phyloP scores from a whole-genome alignment of 2,888 invertebrate genomes.

The Amaurobius ferox region DNA sequence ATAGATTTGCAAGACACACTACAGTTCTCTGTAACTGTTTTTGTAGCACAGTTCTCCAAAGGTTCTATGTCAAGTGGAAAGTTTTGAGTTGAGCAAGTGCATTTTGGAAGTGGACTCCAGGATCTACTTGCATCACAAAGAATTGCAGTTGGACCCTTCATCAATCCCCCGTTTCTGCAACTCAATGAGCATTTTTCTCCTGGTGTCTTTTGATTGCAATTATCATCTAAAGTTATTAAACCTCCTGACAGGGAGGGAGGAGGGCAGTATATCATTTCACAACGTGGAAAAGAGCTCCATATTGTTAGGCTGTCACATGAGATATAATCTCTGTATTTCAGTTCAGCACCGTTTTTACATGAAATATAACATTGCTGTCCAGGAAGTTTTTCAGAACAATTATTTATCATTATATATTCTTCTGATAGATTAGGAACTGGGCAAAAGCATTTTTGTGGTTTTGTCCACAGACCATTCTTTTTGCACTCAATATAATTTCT shows the following conservation, averaged over 20 bases:
- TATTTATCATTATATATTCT: neutral
- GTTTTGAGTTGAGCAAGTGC: neutral
- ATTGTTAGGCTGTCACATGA: neutral
- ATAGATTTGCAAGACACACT: neutral
- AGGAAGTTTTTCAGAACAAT: neutral
- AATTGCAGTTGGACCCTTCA: neutral
- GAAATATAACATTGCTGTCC: neutral
- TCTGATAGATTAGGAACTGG: neutral
- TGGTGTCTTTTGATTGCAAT: neutral
- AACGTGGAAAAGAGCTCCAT: slow-evolving; percentile 4
- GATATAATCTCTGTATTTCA: neutral
- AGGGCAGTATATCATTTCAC: neutral
- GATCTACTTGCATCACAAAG: neutral
- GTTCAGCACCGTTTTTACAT: neutral
- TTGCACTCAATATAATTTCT: neutral
- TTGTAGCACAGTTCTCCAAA: neutral
- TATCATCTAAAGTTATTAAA: neutral
- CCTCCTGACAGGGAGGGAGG: neutral
- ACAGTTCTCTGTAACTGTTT: neutral
- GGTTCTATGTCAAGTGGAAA: neutral
- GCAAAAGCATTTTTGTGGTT: neutral
- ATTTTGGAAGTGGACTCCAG: neutral
- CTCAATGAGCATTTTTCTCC: neutral
- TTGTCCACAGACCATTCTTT: neutral
- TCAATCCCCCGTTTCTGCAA: neutral